Base-by-base conservation (phyloP, 2,797 vertebrate species). In the Tenualosa ilisha region DNA sequence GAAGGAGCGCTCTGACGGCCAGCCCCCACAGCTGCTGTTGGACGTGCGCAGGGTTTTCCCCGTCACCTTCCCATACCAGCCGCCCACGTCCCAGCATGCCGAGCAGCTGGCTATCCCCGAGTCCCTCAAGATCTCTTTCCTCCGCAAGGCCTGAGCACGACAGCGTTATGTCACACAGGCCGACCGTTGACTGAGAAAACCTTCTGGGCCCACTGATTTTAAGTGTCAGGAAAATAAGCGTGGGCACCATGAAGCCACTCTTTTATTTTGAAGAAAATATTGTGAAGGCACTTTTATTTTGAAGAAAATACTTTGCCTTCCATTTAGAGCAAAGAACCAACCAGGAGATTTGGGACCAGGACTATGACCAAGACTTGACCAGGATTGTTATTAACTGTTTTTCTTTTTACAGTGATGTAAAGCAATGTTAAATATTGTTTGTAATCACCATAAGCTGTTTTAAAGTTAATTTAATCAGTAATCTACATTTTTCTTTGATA, bases 11-110 rank as follows among this genome's bases (percentile, higher is more conserved):
- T 59, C 90, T 7, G 91, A 92, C 3, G 89, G 89, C 22, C 91
- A 92, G 87, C 87, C 92, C 8, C 88, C 91, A 0, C 95, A 96
- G 88, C 91, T 97, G 24, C 92, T 97, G 82, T 91, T 96, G 92
- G 96, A 96, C 1, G 93, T 95, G 50, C 93, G 92, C 68, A 91
- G 88, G 82, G 91, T 95, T 84, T 96, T 96, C 89, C 96, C 96
- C 0, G 95, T 97, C 91, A 95, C 93, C 0, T 95, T 97, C 90
- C 94, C 93, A 46, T 91, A 91, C 90, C 59, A 40, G 0, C 87
- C 92, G 11, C 94, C 94, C 0, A 63, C 91, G 0, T 1, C 85
- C 31, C 91, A 95, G 83, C 89, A 84, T 0, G 87, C 92, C 0
- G 91, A 96, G 46, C 92, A 94, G 88, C 88, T 97, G 56, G 59